Base-by-base conservation (phyloP, 2,888 invertebrate genomes). In the Synergus laeviventris region DNA sequence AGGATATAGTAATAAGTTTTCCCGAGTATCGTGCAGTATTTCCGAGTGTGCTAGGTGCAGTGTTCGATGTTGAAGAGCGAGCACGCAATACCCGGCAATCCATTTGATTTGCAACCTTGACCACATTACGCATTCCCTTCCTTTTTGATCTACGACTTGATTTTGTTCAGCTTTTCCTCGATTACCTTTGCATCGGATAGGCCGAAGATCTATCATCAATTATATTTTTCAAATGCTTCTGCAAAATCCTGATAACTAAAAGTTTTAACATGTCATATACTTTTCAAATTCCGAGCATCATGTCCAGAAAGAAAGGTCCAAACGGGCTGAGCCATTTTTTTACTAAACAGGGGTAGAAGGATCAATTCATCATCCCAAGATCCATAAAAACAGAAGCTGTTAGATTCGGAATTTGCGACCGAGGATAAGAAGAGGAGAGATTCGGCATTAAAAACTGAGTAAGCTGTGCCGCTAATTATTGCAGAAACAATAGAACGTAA, bases 401-500 rank as follows among this genome's bases (percentile, higher is more conserved):
- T 70, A 18, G 70, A 73, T 76, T 79, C 76, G 75, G 79, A 76
- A 73, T 61, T 76, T 62, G 76, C 75, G 49, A 24, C 49, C 49
- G 36, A 76, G 66, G 76, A 78, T 60, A 80, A 60, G 62, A 77
- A 73, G 45, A 59, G 74, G 56, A 64, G 62, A 62, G 74, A 79
- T 80, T 80, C 74, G 81, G 77, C 81, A 79, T 83, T 62, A 54
- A 21, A 54, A 7, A 62, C n/a, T 70, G 70, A 31, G 70, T 70
- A 49, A 70, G 45, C 81, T 78, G 81, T 83, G 81, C 84, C 54
- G 78, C 75, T 83, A 82, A 81, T 86, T 86, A 87, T 88, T 87
- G 91, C 91, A 91, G 91, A 91, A 89, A 91, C 91, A 91, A 91
- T 91, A 88, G 91, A 89, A 89, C 85, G 83, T 83, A 82, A 85